phyloP scores from a whole-genome alignment of 2,888 invertebrate species.

The Sceliomorpha sp. region DNA sequence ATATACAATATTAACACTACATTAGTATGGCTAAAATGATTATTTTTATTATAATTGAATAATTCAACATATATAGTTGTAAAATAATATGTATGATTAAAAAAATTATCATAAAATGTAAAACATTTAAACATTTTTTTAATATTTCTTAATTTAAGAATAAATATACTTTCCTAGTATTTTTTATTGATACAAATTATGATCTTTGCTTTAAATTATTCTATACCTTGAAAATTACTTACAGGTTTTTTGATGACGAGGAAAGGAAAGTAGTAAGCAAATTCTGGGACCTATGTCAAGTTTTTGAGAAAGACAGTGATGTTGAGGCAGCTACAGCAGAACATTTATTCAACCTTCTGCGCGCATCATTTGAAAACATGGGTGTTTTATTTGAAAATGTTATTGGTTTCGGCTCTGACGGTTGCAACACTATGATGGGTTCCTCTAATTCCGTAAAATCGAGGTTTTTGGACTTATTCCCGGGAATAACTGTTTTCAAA shows the following conservation, averaged over 20 bases:
- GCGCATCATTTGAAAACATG: constrained; percentile 36
- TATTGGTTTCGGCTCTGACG: constrained; percentile 62
- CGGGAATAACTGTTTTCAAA: constrained; percentile 62
- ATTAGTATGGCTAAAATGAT: background rate
- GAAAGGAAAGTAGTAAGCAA: constrained; percentile 39
- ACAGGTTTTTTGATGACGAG: constrained; percentile 53
- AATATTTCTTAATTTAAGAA: background rate
- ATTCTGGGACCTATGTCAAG: constrained; percentile 59
- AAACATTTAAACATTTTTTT: constrained; percentile 1
- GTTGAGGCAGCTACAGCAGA: constrained; percentile 16
- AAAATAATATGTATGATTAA: background rate
- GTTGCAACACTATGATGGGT: constrained; percentile 62
- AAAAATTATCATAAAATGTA: constrained; percentile 10
- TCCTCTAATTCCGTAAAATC: constrained; percentile 60
- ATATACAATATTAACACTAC: constrained; percentile 4
- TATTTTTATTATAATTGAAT: background rate
- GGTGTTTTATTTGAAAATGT: constrained; percentile 54
- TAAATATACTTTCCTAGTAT: constrained; percentile 1
- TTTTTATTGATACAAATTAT: background rate
- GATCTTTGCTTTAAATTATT: background rate
- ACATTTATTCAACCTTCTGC: constrained; percentile 6
- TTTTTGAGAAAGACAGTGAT: constrained; percentile 45
- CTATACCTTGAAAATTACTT: background rate
- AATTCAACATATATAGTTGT: background rate
- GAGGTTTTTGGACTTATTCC: constrained; percentile 47